These are phyloP conservation scores for Stenolophus ochropezus DNA, from an alignment of 2,888 invertebrate genomes.

Conservation along the genomic window DNA sequence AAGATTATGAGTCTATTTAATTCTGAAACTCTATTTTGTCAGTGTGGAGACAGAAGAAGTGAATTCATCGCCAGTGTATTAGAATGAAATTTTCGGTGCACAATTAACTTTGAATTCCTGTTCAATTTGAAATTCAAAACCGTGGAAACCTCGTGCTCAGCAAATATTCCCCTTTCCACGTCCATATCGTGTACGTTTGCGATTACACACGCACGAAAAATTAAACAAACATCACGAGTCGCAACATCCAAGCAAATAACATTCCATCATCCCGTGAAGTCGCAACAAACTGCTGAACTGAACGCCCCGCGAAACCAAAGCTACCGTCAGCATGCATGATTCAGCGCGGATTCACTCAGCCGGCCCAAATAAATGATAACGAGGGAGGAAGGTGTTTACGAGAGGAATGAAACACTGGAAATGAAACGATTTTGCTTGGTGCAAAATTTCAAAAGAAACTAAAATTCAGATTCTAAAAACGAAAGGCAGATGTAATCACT, in stretches of 20 bases:
- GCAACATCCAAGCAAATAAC: slow-evolving; percentile 38
- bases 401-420: background rate
- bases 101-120: no score
- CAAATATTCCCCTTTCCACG: background rate
- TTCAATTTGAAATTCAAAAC: background rate
- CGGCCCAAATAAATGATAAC: background rate
- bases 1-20: no score
- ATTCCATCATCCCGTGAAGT: slow-evolving; percentile 45
- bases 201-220: slow-evolving; percentile 49
- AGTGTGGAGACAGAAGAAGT: no score
- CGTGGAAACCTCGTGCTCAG: background rate
- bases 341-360: background rate
- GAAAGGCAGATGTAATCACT: no score
- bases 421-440: no score
- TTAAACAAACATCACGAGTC: slow-evolving; percentile 37
- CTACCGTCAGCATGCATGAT: background rate
- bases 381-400: background rate
- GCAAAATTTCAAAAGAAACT: no score
- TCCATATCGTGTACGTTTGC: background rate
- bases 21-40: no score
- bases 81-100: no score
- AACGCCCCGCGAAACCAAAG: background rate
- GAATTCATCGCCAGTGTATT: no score
- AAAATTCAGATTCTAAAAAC: no score
- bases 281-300: background rate